phyloP scores from a whole-genome alignment of 2,113 vertebrate species.

The Pituophis catenifer region DNA sequence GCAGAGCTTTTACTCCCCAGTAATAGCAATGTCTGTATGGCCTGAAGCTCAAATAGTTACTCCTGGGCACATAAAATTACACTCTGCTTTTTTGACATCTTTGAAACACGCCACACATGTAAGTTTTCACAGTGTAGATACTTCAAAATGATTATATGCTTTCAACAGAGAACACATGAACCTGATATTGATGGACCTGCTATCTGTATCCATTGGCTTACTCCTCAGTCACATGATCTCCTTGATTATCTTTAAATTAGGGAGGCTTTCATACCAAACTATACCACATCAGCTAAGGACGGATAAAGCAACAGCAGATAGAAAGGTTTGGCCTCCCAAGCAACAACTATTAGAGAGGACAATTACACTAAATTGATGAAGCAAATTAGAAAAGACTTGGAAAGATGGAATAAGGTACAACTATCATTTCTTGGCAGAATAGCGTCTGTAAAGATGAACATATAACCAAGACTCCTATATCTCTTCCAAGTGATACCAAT shows the following conservation, averaged over 20 bases:
- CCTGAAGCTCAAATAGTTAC: slow-evolving; percentile 92
- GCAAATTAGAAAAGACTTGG: no score
- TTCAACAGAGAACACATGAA: slow-evolving; percentile 78
- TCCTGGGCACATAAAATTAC: slow-evolving; percentile 85
- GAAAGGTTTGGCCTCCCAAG: not conserved
- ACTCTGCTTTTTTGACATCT: slow-evolving; percentile 73
- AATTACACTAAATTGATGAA: no score
- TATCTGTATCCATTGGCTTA: slow-evolving; percentile 74
- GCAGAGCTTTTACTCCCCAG: slow-evolving; percentile 88
- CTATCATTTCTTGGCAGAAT: no score
- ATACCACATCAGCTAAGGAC: slow-evolving; percentile 3
- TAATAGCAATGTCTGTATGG: slow-evolving; percentile 89
- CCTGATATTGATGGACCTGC: slow-evolving; percentile 72
- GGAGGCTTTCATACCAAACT: slow-evolving; percentile 30
- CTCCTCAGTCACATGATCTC: slow-evolving; percentile 73
- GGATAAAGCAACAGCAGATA: slow-evolving; percentile 37
- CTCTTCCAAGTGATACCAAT: no score
- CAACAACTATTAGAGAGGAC: no score
- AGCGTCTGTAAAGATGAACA: no score
- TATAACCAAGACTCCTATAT: no score
- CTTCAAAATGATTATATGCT: slow-evolving; percentile 77
- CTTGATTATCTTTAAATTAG: slow-evolving; percentile 74
- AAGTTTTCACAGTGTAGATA: slow-evolving; percentile 55
- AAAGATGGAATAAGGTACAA: no score
- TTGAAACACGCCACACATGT: slow-evolving; percentile 56